phyloP scores from a whole-genome alignment of 2,888 invertebrate genomes.

The Ophion ventricosus region DNA sequence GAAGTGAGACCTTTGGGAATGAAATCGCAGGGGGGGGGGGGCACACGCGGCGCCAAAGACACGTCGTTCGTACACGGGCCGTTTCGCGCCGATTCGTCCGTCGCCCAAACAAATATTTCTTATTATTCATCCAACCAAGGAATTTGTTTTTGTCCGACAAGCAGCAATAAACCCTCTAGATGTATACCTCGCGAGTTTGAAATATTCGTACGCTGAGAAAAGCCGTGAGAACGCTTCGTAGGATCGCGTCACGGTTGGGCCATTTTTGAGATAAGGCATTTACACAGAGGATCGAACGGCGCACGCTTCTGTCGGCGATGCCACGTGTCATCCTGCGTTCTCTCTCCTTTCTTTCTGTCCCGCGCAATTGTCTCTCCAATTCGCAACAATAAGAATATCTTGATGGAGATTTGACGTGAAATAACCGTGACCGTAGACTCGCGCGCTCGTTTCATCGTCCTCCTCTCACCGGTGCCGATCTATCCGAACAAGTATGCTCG shows the following conservation, averaged over 20 bases:
- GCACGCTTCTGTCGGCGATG: conserved; percentile 27
- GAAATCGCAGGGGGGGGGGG: background rate
- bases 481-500: conserved; percentile 8
- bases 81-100: background rate
- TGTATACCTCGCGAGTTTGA: background rate
- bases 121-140: background rate
- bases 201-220: conserved; percentile 18
- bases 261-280: conserved; percentile 55
- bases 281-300: conserved; percentile 21
- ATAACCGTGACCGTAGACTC: conserved; percentile 44
- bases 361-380: conserved; percentile 2
- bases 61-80: no score
- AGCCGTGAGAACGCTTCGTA: conserved; percentile 39
- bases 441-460: background rate
- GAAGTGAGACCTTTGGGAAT: conserved; percentile 45
- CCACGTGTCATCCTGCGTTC: conserved; percentile 50
- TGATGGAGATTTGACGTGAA: conserved; percentile 39
- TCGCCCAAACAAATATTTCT: background rate
- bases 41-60: no score
- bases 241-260: conserved; percentile 58
- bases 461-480: conserved; percentile 11
- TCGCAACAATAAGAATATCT: conserved; percentile 52
- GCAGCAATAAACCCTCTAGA: no score
- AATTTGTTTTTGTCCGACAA: no score
- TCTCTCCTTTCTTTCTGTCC: conserved; percentile 3